Evolutionary conservation across 35 echinoderm and acorn worm genomes (phyloP), one percentile per base, ranked within the genome.

Genomic region (Apostichopus californicus): DNA sequence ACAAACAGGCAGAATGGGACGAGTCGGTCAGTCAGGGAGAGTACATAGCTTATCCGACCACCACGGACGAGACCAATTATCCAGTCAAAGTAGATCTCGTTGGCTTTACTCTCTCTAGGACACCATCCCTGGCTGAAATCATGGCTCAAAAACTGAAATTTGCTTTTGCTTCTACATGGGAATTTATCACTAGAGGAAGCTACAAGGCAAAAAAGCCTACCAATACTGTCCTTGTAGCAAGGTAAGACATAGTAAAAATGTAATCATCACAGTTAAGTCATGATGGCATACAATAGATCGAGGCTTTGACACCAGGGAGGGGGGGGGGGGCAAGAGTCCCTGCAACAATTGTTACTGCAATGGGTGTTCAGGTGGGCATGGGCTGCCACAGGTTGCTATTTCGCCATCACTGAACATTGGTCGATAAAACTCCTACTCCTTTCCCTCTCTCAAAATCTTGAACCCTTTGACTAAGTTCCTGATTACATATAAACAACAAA

Each of bases 1-100:
- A 90, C 6, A 90, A 90, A 70, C 88, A 90, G 54, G 22, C 88
- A 7, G 88, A 90, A 70, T 90, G 88, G 88, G 88, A 90, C 73
- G 68, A 90, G 34, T 90, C 68, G 0, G 88, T 90, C 0, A 46
- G 54, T 56, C 34, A 34, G 14, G 88, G 88, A 18, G 68, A 90
- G 68, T 90, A 90, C 70, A 90, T 90, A 23, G 88, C 88, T 12
- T 90, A 77, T 61, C 88, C 88, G 8, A 90, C 88, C 12, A 77
- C 88, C 52, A 90, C 88, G 17, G 88, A 90, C 54, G 73, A 78
- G 17, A 90, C 68, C 22, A 17, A 7, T 57, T 90, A 90, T 20
- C 88, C 88, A 1, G 88, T 90, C 26, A 90, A 78, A 77, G 88
- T 90, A 56, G 88, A 90, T 56, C 68, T 90, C 13, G 88, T 90